Evolutionary conservation across 1,140 invertebrate genomes (phyloP).

Genomic region (Drosophila murphyi): DNA sequence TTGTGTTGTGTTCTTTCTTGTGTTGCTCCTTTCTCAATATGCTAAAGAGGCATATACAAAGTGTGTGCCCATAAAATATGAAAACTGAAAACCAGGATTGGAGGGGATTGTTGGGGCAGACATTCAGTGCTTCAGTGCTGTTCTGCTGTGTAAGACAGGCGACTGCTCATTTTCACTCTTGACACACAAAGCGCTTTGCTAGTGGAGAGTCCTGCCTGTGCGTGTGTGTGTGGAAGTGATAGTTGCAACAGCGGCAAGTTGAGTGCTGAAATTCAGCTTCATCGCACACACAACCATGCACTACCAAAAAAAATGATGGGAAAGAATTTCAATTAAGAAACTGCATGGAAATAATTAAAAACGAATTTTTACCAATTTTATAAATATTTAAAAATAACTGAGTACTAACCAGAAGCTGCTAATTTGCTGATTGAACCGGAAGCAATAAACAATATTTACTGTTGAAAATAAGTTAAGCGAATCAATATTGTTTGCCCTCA

Average conservation of each 20-base stretch:
- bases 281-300: conserved; percentile 47
- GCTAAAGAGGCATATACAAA: conserved; percentile 7
- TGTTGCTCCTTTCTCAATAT: not conserved
- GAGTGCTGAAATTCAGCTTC: conserved; percentile 76
- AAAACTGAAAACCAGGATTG: not conserved
- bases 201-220: not conserved
- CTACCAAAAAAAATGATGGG: not conserved
- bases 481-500: no score
- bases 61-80: conserved; percentile 15
- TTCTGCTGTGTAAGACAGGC: conserved; percentile 18
- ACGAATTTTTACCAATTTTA: no score
- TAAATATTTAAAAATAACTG: no score
- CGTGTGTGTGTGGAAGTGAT: conserved; percentile 18
- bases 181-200: conserved; percentile 37
- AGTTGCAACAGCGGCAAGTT: conserved; percentile 51
- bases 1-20: conserved; percentile 5
- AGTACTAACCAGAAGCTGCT: no score
- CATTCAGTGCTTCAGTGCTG: no score
- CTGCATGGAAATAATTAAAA: no score
- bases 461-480: no score
- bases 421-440: no score
- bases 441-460: no score
- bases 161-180: conserved; percentile 57
- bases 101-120: not conserved
- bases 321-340: no score